A percentile compares a stretch with the other conserved stretches of the same genome.
phyloP scores from a whole-genome alignment of 2,113 vertebrate genomes.

The Lamprotornis superbus region DNA sequence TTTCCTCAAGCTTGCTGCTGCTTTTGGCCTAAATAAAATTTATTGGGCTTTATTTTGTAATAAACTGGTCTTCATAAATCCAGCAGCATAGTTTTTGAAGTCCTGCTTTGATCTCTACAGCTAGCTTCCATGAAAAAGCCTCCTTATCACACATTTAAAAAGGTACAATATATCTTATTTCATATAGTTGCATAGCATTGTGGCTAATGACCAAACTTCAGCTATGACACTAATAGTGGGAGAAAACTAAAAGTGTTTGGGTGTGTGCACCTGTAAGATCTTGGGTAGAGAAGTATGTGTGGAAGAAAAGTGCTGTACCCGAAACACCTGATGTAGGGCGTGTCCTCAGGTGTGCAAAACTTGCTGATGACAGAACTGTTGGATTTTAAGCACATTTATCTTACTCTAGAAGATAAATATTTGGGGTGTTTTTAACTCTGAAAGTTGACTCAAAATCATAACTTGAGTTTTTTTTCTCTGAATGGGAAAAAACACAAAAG shows the following conservation, averaged over 20 bases:
- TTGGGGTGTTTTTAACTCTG: background rate
- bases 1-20: constrained; percentile 46
- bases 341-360: background rate
- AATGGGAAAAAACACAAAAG: background rate
- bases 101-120: background rate
- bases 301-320: background rate
- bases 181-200: background rate
- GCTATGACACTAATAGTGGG: background rate
- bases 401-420: background rate
- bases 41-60: constrained; percentile 27
- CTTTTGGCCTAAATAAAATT: constrained; percentile 55
- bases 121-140: background rate
- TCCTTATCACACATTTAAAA: background rate
- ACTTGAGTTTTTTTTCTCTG: background rate
- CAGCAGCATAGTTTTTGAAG: constrained; percentile 44
- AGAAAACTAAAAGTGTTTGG: background rate
- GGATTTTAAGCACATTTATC: background rate
- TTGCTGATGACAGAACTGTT: background rate
- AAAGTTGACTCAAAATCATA: background rate
- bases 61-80: constrained; percentile 12
- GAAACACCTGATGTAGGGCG: background rate
- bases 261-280: background rate
- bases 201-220: background rate
- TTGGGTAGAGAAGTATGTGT: background rate
- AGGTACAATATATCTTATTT: background rate